Percentiles rank a stretch among this genome's conserved stretches.
Conservation (phyloP, 2,797 vertebrate species). For the Thalassophryne amazonica region DNA sequence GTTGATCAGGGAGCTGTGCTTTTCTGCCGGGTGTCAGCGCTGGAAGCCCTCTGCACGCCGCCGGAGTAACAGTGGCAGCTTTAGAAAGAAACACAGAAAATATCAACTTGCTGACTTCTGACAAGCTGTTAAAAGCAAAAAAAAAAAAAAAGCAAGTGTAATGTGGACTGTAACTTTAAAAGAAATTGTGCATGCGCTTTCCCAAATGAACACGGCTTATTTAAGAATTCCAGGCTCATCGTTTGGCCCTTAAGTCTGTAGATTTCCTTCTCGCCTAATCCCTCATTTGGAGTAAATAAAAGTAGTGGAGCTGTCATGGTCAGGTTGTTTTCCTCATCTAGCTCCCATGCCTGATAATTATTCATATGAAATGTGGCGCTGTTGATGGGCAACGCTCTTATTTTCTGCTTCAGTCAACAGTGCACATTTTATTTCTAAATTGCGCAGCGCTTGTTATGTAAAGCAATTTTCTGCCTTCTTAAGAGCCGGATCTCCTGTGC, state of each 20-base stretch:
- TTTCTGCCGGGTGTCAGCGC: constrained; percentile 61
- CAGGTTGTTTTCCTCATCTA: constrained; percentile 77
- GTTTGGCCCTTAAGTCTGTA: constrained; percentile 66
- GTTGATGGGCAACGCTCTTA: constrained; percentile 98
- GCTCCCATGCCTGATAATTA: constrained; percentile 81
- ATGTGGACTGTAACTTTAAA: constrained; percentile 37
- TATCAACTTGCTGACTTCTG: constrained; percentile 39
- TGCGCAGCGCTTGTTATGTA: constrained; percentile 80
- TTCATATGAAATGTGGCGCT: constrained; percentile 90
- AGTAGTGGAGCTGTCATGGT: constrained; percentile 81
- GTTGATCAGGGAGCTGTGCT: constrained; percentile 54
- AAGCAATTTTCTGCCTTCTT: constrained; percentile 88
- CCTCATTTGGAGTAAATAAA: constrained; percentile 83
- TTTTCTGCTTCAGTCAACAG: constrained; percentile 99
- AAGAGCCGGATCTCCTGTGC: constrained; percentile 78
- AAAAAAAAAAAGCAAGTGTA: constrained; percentile 38
- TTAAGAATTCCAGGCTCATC: constrained; percentile 65
- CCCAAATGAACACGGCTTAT: constrained; percentile 43
- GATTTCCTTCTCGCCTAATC: constrained; percentile 73
- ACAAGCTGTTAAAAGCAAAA: constrained; percentile 36
- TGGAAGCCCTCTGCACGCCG: constrained; percentile 58
- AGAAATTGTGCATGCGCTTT: constrained; percentile 40
- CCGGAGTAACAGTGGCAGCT: constrained; percentile 37
- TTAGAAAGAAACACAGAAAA: constrained; percentile 51
- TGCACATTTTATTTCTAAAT: constrained; percentile 92